Evolutionary conservation across 2,797 vertebrate species (phyloP).

Genomic region (Pristis pectinata): DNA sequence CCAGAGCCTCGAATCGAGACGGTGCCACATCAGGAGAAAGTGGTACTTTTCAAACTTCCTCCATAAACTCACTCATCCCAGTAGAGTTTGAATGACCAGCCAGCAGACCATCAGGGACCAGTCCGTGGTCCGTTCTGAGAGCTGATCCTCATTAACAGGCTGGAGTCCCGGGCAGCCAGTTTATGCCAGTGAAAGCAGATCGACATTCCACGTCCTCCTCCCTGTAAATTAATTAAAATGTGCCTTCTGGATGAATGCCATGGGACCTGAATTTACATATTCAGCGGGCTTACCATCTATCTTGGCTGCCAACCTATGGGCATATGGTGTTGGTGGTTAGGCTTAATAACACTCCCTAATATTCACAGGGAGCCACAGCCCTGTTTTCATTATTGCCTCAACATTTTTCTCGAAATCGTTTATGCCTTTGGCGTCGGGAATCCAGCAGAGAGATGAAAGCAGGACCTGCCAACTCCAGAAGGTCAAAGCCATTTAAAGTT

Average conservation of each 20-base stretch:
- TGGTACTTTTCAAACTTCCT: neutral
- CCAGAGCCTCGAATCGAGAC: neutral
- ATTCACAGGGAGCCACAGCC: too few relatives aligned
- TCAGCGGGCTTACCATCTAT: neutral
- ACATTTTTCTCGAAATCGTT: too few relatives aligned
- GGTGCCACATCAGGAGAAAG: neutral
- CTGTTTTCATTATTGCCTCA: too few relatives aligned
- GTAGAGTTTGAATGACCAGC: neutral
- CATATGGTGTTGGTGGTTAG: neutral
- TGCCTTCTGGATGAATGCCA: neutral
- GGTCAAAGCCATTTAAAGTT: too few relatives aligned
- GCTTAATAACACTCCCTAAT: too few relatives aligned
- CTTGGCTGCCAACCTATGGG: neutral
- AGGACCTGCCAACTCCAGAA: too few relatives aligned
- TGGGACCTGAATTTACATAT: neutral
- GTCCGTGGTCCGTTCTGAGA: neutral
- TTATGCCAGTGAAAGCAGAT: too few relatives aligned
- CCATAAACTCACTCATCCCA: neutral
- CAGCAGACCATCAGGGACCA: neutral
- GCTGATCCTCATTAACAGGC: neutral
- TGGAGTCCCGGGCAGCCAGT: neutral
- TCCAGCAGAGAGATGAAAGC: too few relatives aligned
- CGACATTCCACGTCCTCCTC: neutral
- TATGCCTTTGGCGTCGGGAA: too few relatives aligned
- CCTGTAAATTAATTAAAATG: neutral